Conservation (phyloP, 1,140 invertebrate species). For the Plutomurus gul region DNA sequence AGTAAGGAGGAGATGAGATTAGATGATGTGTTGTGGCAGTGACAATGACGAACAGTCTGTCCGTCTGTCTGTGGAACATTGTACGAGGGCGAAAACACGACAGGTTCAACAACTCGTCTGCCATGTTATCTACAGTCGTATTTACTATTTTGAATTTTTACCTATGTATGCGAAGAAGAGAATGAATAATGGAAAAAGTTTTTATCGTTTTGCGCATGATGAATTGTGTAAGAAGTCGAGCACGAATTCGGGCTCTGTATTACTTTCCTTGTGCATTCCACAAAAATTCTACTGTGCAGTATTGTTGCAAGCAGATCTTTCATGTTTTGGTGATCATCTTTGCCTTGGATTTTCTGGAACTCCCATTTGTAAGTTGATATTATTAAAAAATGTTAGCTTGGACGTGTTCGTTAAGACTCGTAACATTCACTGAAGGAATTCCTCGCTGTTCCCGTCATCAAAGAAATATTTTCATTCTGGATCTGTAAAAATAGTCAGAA, state of each 20-base stretch:
- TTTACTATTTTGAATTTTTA: conserved; percentile 5
- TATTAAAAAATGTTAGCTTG: neutral
- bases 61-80: neutral
- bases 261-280: no score
- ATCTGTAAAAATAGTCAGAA: no score
- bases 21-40: neutral
- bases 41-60: conserved; percentile 16
- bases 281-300: no score
- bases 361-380: neutral
- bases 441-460: no score
- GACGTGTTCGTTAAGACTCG: no score
- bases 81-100: conserved; percentile 15
- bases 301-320: no score
- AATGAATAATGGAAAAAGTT: conserved; percentile 10
- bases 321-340: no score
- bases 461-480: no score
- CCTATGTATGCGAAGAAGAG: no score
- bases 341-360: neutral
- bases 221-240: no score
- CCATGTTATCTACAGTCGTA: conserved; percentile 7
- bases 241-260: no score
- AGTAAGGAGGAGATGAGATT: conserved; percentile 1
- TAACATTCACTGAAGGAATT: no score
- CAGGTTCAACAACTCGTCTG: conserved; percentile 22
- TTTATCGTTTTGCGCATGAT: neutral